A percentile compares a stretch with the other conserved stretches of the same genome.
These are phyloP conservation scores for Erythrolamprus reginae DNA, from an alignment of 2,113 vertebrate genomes.

Conservation along the genomic window DNA sequence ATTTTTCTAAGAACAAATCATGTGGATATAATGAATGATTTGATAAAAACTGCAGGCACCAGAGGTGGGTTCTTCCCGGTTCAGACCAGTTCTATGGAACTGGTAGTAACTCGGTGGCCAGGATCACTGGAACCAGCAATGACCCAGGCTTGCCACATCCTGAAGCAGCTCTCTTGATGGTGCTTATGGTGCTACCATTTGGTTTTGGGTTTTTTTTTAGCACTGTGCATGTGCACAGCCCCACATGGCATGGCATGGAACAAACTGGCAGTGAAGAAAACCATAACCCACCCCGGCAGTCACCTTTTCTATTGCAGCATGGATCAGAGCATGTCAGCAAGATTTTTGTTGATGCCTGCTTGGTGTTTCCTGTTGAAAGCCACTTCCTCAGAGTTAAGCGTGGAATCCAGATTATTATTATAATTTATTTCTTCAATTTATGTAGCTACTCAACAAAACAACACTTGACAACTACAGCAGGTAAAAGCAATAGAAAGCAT, in stretches of 20 bases:
- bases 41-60: neutral
- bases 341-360: neutral
- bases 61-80: too few relatives aligned
- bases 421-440: neutral
- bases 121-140: too few relatives aligned
- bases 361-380: neutral
- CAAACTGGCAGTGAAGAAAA: too few relatives aligned
- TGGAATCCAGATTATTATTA: neutral
- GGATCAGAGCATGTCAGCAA: neutral
- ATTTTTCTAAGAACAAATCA: neutral
- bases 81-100: too few relatives aligned
- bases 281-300: neutral
- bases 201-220: too few relatives aligned
- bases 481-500: neutral
- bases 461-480: neutral
- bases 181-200: too few relatives aligned
- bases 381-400: neutral
- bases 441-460: neutral
- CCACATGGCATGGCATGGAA: too few relatives aligned
- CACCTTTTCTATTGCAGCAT: neutral
- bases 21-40: neutral
- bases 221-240: too few relatives aligned
- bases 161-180: too few relatives aligned
- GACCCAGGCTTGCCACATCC: too few relatives aligned
- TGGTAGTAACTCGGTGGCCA: too few relatives aligned